Conservation (phyloP, 2,888 invertebrate genomes). For the Lycaena phlaeas region DNA sequence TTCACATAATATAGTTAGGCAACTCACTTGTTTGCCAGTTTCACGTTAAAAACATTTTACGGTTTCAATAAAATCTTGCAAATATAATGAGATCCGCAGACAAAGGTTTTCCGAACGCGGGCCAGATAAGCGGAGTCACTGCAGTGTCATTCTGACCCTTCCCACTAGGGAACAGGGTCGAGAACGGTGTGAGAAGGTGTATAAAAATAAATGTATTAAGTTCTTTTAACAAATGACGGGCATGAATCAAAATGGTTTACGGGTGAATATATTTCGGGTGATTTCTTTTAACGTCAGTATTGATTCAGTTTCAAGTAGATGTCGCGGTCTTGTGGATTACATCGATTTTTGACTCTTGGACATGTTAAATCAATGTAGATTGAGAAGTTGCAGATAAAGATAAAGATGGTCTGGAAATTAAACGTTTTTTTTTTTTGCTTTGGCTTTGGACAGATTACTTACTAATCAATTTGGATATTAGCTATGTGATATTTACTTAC, state of each 20-base stretch:
- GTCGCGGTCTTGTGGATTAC: neutral
- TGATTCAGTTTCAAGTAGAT: neutral
- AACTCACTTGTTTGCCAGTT: neutral
- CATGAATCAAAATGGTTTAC: neutral
- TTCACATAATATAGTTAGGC: too few relatives aligned
- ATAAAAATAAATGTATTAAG: neutral
- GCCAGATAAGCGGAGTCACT: neutral
- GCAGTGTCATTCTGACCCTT: neutral
- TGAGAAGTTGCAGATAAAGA: too few relatives aligned
- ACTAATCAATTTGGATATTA: too few relatives aligned
- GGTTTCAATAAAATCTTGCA: neutral
- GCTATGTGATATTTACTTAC: too few relatives aligned
- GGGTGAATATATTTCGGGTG: neutral
- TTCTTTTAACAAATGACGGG: constrained; percentile 4
- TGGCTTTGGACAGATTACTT: too few relatives aligned
- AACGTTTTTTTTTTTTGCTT: too few relatives aligned
- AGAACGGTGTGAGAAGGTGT: neutral
- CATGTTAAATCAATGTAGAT: too few relatives aligned
- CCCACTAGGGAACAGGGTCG: neutral
- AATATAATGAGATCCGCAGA: neutral
- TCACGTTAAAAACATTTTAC: neutral
- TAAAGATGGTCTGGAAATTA: too few relatives aligned
- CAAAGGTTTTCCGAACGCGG: neutral
- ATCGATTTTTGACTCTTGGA: too few relatives aligned
- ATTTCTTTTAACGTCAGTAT: neutral